phyloP scores from a whole-genome alignment of 2,113 vertebrate species.

The Austrofundulus limnaeus region DNA sequence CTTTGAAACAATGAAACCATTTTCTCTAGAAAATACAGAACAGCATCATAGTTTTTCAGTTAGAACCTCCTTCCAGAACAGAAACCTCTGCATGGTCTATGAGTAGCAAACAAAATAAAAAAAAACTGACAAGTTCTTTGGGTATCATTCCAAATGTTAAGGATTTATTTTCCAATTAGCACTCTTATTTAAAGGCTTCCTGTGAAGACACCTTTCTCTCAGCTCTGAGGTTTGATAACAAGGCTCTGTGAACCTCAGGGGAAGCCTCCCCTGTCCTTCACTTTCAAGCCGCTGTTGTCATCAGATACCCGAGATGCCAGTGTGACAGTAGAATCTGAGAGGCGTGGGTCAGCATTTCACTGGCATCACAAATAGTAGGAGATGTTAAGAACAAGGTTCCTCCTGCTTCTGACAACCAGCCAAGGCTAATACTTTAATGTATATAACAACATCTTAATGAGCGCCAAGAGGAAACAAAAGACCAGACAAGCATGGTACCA shows the following conservation, averaged over 20 bases:
- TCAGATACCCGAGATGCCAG: slow-evolving; percentile 74
- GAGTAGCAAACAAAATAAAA: slow-evolving; percentile 1
- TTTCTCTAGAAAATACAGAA: background rate
- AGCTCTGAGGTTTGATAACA: slow-evolving; percentile 55
- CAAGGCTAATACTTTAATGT: slow-evolving; percentile 22
- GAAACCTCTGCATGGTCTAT: background rate
- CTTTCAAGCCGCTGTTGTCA: slow-evolving; percentile 67
- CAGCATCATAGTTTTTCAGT: background rate
- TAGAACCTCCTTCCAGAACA: background rate
- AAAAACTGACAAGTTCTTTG: background rate
- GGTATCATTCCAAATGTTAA: no score
- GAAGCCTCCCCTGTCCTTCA: slow-evolving; percentile 10
- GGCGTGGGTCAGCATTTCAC: slow-evolving; percentile 64
- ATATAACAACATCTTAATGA: slow-evolving; percentile 16
- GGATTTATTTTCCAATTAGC: slow-evolving; percentile 39
- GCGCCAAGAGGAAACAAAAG: background rate
- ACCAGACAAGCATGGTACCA: background rate
- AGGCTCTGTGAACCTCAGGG: slow-evolving; percentile 35
- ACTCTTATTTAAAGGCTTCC: slow-evolving; percentile 38
- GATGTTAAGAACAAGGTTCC: slow-evolving; percentile 48
- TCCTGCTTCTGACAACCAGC: slow-evolving; percentile 28
- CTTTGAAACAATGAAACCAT: background rate
- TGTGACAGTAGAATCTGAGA: slow-evolving; percentile 74
- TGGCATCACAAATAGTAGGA: slow-evolving; percentile 60
- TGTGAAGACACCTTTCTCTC: slow-evolving; percentile 36